phyloP scores from a whole-genome alignment of 2,113 vertebrate species.

The Steatornis caripensis region DNA sequence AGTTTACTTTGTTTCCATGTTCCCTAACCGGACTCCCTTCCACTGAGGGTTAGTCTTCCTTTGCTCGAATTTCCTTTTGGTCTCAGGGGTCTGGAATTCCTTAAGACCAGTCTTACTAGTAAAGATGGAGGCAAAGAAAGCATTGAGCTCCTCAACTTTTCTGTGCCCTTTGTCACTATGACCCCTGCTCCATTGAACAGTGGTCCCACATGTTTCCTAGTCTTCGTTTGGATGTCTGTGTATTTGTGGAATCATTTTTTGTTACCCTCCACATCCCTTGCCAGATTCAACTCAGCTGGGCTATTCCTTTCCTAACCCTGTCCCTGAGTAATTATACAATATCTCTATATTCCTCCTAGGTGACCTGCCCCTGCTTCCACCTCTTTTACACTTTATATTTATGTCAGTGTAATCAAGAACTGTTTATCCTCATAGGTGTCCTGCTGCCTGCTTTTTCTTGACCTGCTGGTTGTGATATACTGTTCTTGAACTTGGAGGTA shows the following conservation, averaged over 20 bases:
- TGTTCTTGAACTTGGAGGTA: too few relatives aligned
- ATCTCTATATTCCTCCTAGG: too few relatives aligned
- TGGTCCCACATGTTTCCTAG: neutral
- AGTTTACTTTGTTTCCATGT: neutral
- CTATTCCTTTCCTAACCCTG: too few relatives aligned
- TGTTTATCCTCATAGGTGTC: neutral
- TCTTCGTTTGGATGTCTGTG: neutral
- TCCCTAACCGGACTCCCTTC: neutral
- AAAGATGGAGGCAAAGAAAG: neutral
- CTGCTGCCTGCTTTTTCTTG: too few relatives aligned
- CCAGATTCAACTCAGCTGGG: neutral
- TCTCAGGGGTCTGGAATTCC: neutral
- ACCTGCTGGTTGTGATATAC: too few relatives aligned
- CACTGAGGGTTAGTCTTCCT: neutral
- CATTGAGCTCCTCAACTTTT: neutral
- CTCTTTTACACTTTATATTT: neutral
- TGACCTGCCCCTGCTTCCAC: too few relatives aligned
- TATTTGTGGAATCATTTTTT: neutral
- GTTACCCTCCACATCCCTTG: neutral
- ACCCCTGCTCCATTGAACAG: neutral
- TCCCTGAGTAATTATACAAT: too few relatives aligned
- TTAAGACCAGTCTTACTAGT: neutral
- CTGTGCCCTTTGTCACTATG: neutral
- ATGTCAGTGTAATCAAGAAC: neutral
- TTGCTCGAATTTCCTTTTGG: neutral